These are phyloP conservation scores for Sinocyclocheilus grahami DNA, from an alignment of 2,113 vertebrate species.

Conservation along the genomic window DNA sequence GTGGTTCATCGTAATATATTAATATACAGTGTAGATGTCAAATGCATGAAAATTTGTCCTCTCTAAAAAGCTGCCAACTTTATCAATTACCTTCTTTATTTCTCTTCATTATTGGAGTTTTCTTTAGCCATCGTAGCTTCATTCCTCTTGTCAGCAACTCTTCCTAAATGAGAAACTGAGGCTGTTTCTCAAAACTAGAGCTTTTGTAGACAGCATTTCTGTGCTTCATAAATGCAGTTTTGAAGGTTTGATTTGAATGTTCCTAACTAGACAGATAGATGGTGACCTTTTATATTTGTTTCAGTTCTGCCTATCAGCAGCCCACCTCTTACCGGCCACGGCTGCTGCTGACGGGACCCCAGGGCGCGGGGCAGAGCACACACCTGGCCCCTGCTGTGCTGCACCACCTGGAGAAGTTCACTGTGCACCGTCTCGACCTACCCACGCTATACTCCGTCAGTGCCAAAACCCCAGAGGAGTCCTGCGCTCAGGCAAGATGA, in stretches of 20 bases:
- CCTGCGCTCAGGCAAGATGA: slow-evolving; percentile 90
- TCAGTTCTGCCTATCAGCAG: slow-evolving; percentile 93
- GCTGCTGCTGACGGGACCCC: slow-evolving; percentile 88
- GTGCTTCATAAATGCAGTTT: background rate
- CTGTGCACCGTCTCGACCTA: slow-evolving; percentile 94
- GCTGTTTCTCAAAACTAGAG: background rate
- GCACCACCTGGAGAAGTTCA: slow-evolving; percentile 95
- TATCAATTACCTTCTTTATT: slow-evolving; percentile 12
- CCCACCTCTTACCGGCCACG: slow-evolving; percentile 94
- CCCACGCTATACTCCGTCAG: slow-evolving; percentile 97
- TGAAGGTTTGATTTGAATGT: background rate
- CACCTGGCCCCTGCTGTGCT: slow-evolving; percentile 96
- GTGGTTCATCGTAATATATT: slow-evolving; percentile 18
- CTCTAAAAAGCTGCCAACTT: background rate
- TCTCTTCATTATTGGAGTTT: background rate
- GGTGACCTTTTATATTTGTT: background rate
- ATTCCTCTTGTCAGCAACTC: background rate
- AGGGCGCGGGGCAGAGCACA: slow-evolving; percentile 93
- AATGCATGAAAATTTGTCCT: background rate
- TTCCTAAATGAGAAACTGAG: background rate
- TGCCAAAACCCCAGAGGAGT: slow-evolving; percentile 98
- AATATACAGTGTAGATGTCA: background rate
- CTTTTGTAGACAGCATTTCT: background rate
- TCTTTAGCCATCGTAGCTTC: background rate
- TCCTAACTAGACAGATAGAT: background rate